Evolutionary conservation across 2,113 vertebrate species (phyloP), one percentile per base, ranked within the genome.

Genomic region (Neolamprologus cancellatus): DNA sequence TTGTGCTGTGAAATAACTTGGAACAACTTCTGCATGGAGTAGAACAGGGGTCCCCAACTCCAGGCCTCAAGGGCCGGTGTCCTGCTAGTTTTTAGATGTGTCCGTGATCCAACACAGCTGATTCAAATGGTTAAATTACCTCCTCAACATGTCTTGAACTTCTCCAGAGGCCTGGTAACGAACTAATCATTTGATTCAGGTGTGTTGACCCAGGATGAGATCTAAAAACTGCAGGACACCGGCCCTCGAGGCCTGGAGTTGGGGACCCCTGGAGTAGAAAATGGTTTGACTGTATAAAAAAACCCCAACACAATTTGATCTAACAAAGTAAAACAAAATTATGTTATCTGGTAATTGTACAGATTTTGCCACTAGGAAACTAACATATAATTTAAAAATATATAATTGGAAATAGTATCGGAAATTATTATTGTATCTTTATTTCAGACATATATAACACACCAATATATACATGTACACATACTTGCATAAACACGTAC

Each of bases 31-130:
- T 64, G 5, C 30, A 64, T 64, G 59, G 30, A 64, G 59, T 12
- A 34, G 1, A 18, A 54, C 36, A 36, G 36, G 36, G 36, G 36
- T 36, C 9, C 36, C 36, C 36, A 36, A 44, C 44, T 46, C 44
- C 44, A 46, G 44, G 44, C 14, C 2, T 46, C 14, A 0, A 46
- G 0, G 0, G 44, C 44, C 2, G 0, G 44, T 46, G 44, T 46
- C 44, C 44, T 0, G 44, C 44, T n/a, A 46, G 44, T 46, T 46
- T 46, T 46, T 46, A 46, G 44, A 46, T 46, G 44, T 46, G 44
- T 0, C 44, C 0, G 2, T 46, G 0, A 46, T 46, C 44, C 44
- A 46, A 15, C 44, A 46, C 3, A 46, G 14, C 3, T 46, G 14
- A 46, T 46, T 46, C 44, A 46, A 46, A 46, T 46, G 44, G 44